Evolutionary conservation across 2,797 vertebrate genomes (phyloP).

Genomic region (Chromobotia macracanthus): DNA sequence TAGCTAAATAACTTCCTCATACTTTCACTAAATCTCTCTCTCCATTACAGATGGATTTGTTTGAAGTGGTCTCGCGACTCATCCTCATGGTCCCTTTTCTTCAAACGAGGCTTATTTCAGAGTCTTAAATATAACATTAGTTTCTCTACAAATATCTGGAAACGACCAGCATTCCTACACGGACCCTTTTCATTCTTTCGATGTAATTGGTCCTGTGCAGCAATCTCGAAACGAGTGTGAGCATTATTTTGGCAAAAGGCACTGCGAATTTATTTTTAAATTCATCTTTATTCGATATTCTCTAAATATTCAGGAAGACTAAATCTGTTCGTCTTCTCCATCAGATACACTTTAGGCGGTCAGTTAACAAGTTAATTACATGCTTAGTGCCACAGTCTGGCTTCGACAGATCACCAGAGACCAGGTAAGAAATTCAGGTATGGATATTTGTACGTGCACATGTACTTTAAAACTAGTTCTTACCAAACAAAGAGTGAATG

Average conservation of each 20-base stretch:
- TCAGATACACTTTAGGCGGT: background rate
- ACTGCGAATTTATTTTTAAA: background rate
- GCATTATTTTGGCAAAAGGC: background rate
- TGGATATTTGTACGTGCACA: background rate
- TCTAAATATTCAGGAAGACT: background rate
- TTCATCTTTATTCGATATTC: background rate
- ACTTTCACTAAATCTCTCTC: slow-evolving; percentile 94
- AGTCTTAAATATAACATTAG: slow-evolving; percentile 61
- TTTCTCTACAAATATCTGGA: slow-evolving; percentile 21
- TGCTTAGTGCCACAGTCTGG: background rate
- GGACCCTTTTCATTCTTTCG: background rate
- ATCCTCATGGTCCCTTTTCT: slow-evolving; percentile 82
- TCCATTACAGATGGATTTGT: slow-evolving; percentile 93
- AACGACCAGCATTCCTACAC: background rate
- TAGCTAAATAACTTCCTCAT: slow-evolving; percentile 99
- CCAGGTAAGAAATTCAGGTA: background rate
- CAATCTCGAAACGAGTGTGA: background rate
- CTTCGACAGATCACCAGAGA: background rate
- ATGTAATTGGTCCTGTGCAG: background rate
- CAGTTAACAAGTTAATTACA: background rate
- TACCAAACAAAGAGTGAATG: background rate
- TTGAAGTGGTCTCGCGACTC: slow-evolving; percentile 94
- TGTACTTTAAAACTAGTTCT: background rate
- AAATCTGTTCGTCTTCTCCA: background rate
- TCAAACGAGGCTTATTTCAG: slow-evolving; percentile 86